These are phyloP conservation scores for Thera britannica DNA, from an alignment of 2,888 invertebrate genomes.

Conservation along the genomic window DNA sequence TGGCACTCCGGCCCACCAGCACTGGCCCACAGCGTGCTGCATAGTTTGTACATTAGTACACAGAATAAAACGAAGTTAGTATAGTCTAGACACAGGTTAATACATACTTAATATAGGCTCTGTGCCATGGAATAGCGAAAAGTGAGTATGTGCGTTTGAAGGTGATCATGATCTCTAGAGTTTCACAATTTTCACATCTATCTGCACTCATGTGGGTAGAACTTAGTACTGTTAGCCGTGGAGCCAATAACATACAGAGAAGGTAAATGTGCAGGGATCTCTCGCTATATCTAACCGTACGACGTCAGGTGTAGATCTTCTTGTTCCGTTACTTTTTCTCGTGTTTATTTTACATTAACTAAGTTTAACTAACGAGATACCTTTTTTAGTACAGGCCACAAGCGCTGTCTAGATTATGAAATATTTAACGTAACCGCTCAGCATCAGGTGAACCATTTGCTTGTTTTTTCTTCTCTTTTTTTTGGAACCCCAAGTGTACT, in stretches of 20 bases:
- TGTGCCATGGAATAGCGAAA: neutral
- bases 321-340: neutral
- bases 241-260: neutral
- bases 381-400: too few relatives aligned
- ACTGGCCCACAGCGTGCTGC: slow-evolving; percentile 3
- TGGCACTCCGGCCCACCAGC: slow-evolving; percentile 30
- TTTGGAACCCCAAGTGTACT: too few relatives aligned
- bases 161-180: slow-evolving; percentile 9
- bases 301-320: neutral
- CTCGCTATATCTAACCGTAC: neutral
- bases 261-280: neutral
- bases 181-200: slow-evolving; percentile 27
- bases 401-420: too few relatives aligned
- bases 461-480: too few relatives aligned
- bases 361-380: too few relatives aligned
- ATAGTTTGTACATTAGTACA: neutral
- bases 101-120: slow-evolving; percentile 4
- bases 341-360: too few relatives aligned
- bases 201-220: slow-evolving; percentile 23
- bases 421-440: too few relatives aligned
- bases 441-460: neutral
- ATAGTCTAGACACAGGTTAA: slow-evolving; percentile 1
- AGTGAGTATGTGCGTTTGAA: slow-evolving; percentile 16
- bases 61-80: slow-evolving; percentile 8
- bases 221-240: neutral